A percentile compares a stretch with the other conserved stretches of the same genome.
These are phyloP conservation scores for Kradibia gibbosae DNA, from an alignment of 1,140 invertebrate genomes.

Conservation along the genomic window DNA sequence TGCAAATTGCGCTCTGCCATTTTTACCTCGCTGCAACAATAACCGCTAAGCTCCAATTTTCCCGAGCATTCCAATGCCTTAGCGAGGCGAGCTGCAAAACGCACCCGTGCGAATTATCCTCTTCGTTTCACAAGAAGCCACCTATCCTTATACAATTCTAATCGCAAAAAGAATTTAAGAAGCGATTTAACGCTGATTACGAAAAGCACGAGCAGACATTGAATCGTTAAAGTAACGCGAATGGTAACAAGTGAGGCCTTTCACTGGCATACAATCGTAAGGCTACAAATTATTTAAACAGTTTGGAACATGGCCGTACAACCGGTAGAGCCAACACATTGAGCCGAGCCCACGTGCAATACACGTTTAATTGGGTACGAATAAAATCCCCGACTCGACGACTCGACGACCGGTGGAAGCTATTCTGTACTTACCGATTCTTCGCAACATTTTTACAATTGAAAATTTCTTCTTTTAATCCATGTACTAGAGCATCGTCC, in stretches of 20 bases:
- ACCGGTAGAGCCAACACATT: not conserved
- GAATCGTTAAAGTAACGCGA: constrained; percentile 28
- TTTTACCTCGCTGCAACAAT: not conserved
- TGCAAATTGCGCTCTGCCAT: not conserved
- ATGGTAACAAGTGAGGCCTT: constrained; percentile 36
- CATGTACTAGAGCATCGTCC: not conserved
- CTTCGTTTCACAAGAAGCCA: not conserved
- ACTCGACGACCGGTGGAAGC: not conserved
- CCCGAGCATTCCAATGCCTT: not conserved
- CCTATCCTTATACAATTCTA: not conserved
- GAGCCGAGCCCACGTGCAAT: constrained; percentile 1
- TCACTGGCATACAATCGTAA: constrained; percentile 34
- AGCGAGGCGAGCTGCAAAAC: no score
- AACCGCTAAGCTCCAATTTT: not conserved
- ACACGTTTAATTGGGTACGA: not conserved
- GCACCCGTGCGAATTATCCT: not conserved
- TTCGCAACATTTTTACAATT: not conserved
- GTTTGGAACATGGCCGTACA: not conserved
- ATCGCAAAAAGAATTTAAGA: constrained; percentile 13
- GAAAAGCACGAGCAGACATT: not conserved
- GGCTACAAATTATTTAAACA: not conserved
- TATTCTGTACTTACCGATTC: not conserved
- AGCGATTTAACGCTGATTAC: constrained; percentile 27
- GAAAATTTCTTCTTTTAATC: constrained; percentile 8
- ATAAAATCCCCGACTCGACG: not conserved